Conservation (phyloP, 2,888 invertebrate species). For the Pollenia griseotomentosa region DNA sequence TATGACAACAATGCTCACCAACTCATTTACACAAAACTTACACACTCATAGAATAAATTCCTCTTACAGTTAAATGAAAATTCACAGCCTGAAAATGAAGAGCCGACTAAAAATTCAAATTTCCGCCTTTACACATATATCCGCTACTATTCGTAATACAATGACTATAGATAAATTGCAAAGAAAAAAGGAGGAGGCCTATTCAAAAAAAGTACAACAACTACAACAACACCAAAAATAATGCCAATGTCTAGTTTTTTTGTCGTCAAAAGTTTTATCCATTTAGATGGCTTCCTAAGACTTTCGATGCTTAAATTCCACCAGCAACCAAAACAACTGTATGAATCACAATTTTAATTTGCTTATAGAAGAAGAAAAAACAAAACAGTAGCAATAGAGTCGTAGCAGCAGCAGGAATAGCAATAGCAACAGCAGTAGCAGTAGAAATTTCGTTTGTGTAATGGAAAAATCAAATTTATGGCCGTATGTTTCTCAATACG, state of each 20-base stretch:
- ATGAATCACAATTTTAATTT: conserved; percentile 68
- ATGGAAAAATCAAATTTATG: conserved; percentile 65
- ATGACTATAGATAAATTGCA: conserved; percentile 28
- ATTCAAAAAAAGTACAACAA: conserved; percentile 4
- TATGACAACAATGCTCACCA: conserved; percentile 1
- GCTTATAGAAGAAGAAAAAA: conserved; percentile 45
- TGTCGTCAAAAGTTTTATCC: conserved; percentile 34
- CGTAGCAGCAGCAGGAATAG: background rate
- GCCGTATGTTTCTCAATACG: conserved; percentile 63
- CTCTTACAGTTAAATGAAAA: background rate
- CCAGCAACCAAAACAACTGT: conserved; percentile 31
- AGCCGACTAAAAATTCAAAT: conserved; percentile 62
- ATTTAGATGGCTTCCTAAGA: conserved; percentile 53
- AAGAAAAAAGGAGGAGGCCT: conserved; percentile 16
- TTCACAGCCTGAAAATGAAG: conserved; percentile 28
- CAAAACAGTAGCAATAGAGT: conserved; percentile 33
- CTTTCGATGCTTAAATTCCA: conserved; percentile 5
- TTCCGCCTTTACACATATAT: conserved; percentile 61
- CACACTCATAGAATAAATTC: background rate
- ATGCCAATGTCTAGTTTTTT: conserved; percentile 37
- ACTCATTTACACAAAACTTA: background rate
- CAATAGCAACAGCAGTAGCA: background rate
- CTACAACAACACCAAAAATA: conserved; percentile 14
- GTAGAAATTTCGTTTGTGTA: conserved; percentile 46
- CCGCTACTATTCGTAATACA: conserved; percentile 23